These are phyloP conservation scores for Apaloderma vittatum DNA, from an alignment of 2,113 vertebrate genomes.

Conservation along the genomic window DNA sequence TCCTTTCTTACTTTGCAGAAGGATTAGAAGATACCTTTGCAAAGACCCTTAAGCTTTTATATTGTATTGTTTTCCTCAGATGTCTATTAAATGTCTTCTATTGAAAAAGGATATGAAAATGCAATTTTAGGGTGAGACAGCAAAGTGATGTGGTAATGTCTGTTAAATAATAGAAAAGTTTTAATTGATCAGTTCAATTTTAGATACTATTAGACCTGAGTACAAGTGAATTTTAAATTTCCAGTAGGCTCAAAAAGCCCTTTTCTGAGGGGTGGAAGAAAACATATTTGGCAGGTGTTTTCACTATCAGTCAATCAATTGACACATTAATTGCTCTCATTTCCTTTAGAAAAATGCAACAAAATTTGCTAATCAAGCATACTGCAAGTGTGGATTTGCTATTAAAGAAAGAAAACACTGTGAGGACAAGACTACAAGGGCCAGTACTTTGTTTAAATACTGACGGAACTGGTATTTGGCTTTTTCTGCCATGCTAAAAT, in stretches of 20 bases:
- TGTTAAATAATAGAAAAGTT: constrained; percentile 42
- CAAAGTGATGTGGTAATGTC: constrained; percentile 29
- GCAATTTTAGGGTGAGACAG: constrained; percentile 37
- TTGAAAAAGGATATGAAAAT: constrained; percentile 58
- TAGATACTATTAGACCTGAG: constrained; percentile 24
- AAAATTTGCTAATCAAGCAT: constrained; percentile 35
- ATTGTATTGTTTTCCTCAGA: constrained; percentile 69
- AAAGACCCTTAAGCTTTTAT: constrained; percentile 60
- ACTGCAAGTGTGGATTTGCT: constrained; percentile 42
- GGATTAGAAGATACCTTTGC: constrained; percentile 52
- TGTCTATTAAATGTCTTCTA: constrained; percentile 69
- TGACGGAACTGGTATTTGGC: not conserved
- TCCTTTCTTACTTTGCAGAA: constrained; percentile 56
- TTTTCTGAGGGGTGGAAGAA: constrained; percentile 39
- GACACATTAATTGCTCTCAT: constrained; percentile 19
- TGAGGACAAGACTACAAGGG: constrained; percentile 18
- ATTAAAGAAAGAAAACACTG: constrained; percentile 24
- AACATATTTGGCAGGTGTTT: constrained; percentile 11
- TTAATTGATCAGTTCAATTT: constrained; percentile 52
- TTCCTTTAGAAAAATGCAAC: constrained; percentile 30
- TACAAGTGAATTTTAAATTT: constrained; percentile 27
- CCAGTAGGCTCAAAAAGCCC: not conserved
- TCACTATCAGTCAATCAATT: constrained; percentile 40
- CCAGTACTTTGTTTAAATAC: constrained; percentile 46
- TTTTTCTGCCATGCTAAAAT: constrained; percentile 46